Base-by-base conservation (phyloP, 1,140 invertebrate genomes). In the Drosophila sproati region DNA sequence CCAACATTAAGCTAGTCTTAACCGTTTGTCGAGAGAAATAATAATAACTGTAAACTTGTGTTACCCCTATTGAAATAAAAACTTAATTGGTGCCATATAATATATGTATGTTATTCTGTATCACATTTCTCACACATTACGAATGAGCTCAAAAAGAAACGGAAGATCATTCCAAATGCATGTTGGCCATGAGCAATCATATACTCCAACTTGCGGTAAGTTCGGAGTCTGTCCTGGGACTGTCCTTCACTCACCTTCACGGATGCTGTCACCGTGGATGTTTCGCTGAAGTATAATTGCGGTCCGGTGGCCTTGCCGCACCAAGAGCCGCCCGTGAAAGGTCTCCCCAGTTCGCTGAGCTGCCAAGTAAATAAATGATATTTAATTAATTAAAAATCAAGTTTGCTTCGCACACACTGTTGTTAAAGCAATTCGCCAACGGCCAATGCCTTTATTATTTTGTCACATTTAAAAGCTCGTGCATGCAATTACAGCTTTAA, bases 231-330 rank as follows among this genome's bases (percentile, higher is more conserved):
- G 35, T 6, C 45, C 28, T 10, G 34, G 6, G 3, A 34, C 28
- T 31, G 29, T 54, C 28, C 34, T 74, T 45, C 29, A 83, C 91
- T 91, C 78, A 92, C 92, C 91, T 95, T 95, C 10, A 97, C 95
- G 7, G 96, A 96, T 0, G 96, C 95, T 7, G 96, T 96, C 43
- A 97, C 96, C 3, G 96, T 97, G 64, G 96, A 95, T 39, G 96
- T 96, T 93, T 97, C 96, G 86, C 96, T 97, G 93, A 96, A 97
- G 92, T 97, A 97, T n/a, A 96, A 95, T 45, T 96, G 96, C 35
- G 95, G 95, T 50, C 95, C 95, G 3, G 95, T 94, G 8, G 96
- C 95, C 31, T 94, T 93, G 29, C 96, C 96, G 82, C 96, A 97
- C 96, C 96, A 97, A 3, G 95, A 97, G 54, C 96, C 96, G 54